These are phyloP conservation scores for Suricata suricatta DNA, from an alignment of 2,113 vertebrate species.

Conservation along the genomic window DNA sequence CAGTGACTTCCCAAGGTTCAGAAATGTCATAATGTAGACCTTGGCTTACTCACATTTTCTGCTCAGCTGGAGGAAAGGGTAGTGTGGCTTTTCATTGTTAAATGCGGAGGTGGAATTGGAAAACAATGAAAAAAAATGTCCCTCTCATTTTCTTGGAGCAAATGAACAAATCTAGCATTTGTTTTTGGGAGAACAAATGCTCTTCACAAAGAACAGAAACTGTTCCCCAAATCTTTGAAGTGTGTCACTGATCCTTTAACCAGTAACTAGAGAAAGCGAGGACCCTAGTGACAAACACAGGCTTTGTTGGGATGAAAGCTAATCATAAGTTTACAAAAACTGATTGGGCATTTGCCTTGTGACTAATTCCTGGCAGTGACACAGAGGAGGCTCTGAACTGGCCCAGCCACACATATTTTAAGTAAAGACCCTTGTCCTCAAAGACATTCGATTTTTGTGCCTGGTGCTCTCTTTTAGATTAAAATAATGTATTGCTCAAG, in stretches of 20 bases:
- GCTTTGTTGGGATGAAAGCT: constrained; percentile 75
- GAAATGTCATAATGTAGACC: not conserved
- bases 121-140: constrained; percentile 63
- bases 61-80: constrained; percentile 25
- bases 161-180: constrained; percentile 71
- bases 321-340: constrained; percentile 69
- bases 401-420: constrained; percentile 8
- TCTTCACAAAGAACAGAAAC: constrained; percentile 51
- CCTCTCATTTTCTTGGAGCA: constrained; percentile 66
- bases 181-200: constrained; percentile 61
- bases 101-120: constrained; percentile 65
- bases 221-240: constrained; percentile 72
- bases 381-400: constrained; percentile 36
- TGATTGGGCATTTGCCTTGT: constrained; percentile 71
- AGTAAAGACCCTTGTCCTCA: constrained; percentile 51
- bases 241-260: constrained; percentile 68
- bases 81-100: constrained; percentile 55
- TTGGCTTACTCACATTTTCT: constrained; percentile 50
- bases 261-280: constrained; percentile 57
- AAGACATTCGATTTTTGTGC: constrained; percentile 16
- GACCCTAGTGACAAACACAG: constrained; percentile 49
- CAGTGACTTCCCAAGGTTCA: not conserved
- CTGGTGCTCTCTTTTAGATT: constrained; percentile 44
- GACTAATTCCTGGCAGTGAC: constrained; percentile 59
- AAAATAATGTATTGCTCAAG: constrained; percentile 32